phyloP scores from a whole-genome alignment of 2,113 vertebrate species.

The Engystomops pustulosus region DNA sequence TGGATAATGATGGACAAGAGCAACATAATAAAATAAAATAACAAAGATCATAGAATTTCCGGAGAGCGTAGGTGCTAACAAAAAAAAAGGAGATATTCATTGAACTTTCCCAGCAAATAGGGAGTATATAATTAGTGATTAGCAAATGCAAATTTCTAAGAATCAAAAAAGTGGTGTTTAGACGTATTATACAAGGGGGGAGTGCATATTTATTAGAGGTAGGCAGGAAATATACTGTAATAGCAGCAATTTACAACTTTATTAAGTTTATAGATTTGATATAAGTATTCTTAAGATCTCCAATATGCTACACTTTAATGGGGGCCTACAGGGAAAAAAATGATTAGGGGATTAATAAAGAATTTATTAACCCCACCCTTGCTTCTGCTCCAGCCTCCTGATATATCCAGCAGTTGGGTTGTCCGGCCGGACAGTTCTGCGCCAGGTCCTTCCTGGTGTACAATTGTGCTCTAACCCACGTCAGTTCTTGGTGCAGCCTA shows the following conservation, averaged over 20 bases:
- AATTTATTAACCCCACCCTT: too few relatives aligned
- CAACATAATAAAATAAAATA: constrained; percentile 34
- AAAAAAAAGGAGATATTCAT: constrained; percentile 16
- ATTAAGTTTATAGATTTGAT: neutral
- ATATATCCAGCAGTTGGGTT: too few relatives aligned
- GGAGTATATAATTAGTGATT: neutral
- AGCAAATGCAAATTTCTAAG: neutral
- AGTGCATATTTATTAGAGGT: neutral
- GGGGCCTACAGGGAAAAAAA: too few relatives aligned
- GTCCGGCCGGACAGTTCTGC: too few relatives aligned
- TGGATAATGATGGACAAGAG: constrained; percentile 32
- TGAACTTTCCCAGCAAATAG: neutral
- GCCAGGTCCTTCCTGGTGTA: too few relatives aligned
- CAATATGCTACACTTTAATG: neutral
- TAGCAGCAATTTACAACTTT: neutral
- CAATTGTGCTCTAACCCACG: too few relatives aligned
- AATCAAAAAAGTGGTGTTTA: neutral
- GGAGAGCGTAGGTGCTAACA: neutral
- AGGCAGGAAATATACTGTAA: neutral
- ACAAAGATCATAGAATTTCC: constrained; percentile 15
- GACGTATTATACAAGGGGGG: neutral
- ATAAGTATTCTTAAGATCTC: neutral
- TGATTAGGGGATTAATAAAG: too few relatives aligned
- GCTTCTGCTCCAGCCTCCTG: too few relatives aligned
- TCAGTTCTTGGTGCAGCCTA: too few relatives aligned